Conservation (phyloP, 2,888 invertebrate genomes). For the Myopa testacea region DNA sequence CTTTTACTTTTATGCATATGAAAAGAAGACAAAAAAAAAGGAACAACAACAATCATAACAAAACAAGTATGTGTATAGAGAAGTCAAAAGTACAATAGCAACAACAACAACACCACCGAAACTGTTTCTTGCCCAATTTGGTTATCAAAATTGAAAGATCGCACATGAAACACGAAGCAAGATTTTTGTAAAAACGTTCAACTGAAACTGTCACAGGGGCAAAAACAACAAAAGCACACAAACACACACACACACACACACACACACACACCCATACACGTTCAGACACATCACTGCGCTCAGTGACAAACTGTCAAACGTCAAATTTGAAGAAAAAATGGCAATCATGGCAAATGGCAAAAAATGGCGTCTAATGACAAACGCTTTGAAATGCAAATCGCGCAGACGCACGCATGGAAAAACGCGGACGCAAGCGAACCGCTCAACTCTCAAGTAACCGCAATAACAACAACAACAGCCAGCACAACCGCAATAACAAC, state of each 20-base stretch:
- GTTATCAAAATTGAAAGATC: slow-evolving; percentile 36
- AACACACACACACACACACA: slow-evolving; percentile 23
- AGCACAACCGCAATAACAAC: slow-evolving; percentile 31
- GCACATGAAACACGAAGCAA: slow-evolving; percentile 32
- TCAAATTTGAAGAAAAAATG: slow-evolving; percentile 32
- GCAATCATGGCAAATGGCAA: slow-evolving; percentile 8
- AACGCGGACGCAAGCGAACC: slow-evolving; percentile 22
- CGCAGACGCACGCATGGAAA: slow-evolving; percentile 44
- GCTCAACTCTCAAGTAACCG: neutral
- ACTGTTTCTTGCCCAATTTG: slow-evolving; percentile 32
- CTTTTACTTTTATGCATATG: slow-evolving; percentile 24
- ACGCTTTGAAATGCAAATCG: slow-evolving; percentile 54
- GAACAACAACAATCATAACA: neutral
- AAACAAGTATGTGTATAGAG: too few species aligned
- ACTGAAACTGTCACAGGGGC: slow-evolving; percentile 8
- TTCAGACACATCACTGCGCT: slow-evolving; percentile 39
- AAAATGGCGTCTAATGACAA: slow-evolving; percentile 51
- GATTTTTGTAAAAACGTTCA: neutral
- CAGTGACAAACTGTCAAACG: slow-evolving; percentile 53
- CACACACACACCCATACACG: slow-evolving; percentile 21
- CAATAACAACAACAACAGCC: slow-evolving; percentile 26
- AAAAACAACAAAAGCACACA: slow-evolving; percentile 5
- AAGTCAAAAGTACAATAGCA: neutral
- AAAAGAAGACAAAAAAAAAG: neutral
- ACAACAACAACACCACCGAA: neutral